Evolutionary conservation across 53 echinoderm and acorn worm genomes (phyloP).

Genomic region (Luidia sarsii): DNA sequence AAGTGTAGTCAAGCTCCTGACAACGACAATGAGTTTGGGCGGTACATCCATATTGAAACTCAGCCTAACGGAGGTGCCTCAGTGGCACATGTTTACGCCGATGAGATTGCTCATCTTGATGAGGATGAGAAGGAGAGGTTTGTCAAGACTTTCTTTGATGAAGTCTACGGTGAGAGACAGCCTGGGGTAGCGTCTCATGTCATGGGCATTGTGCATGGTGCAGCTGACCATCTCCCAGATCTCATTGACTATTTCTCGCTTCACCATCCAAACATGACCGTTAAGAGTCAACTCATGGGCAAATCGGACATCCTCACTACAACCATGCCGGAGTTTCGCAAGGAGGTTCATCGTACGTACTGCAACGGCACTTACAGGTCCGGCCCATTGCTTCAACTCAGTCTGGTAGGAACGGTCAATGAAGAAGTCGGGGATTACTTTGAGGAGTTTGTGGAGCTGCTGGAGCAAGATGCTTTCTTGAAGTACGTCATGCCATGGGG

Average conservation of each 20-base stretch:
- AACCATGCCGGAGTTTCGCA: slow-evolving; percentile 80
- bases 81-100: slow-evolving; percentile 89
- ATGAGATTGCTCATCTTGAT: slow-evolving; percentile 83
- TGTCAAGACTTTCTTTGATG: slow-evolving; percentile 74
- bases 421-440: slow-evolving; percentile 98
- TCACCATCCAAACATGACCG: slow-evolving; percentile 77
- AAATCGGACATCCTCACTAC: slow-evolving; percentile 95
- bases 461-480: slow-evolving; percentile 92
- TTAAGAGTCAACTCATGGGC: slow-evolving; percentile 88
- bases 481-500: slow-evolving; percentile 97
- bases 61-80: slow-evolving; percentile 95
- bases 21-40: slow-evolving; percentile 63
- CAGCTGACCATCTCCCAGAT: slow-evolving; percentile 76
- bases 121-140: slow-evolving; percentile 80
- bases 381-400: slow-evolving; percentile 93
- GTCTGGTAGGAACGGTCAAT: slow-evolving; percentile 96
- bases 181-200: slow-evolving; percentile 80
- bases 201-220: slow-evolving; percentile 93
- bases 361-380: slow-evolving; percentile 84
- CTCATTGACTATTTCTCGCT: slow-evolving; percentile 78
- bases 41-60: slow-evolving; percentile 84
- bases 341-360: slow-evolving; percentile 79
- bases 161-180: slow-evolving; percentile 74
- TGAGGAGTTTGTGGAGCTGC: slow-evolving; percentile 80
- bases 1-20: slow-evolving; percentile 1